These are phyloP conservation scores for Scolopax mira DNA, from an alignment of 2,113 vertebrate species.

Conservation along the genomic window DNA sequence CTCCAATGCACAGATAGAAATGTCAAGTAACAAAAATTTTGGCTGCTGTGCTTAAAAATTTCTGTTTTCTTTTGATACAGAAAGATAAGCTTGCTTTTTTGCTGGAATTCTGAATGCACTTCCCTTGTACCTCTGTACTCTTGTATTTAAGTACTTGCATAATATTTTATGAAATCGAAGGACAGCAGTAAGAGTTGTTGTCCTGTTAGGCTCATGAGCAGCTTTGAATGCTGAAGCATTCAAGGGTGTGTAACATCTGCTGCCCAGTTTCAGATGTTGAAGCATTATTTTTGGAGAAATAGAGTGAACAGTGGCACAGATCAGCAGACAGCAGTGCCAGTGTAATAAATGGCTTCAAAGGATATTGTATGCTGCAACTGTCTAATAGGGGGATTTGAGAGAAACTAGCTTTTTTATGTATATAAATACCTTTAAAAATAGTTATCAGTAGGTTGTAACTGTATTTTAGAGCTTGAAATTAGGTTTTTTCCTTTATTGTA, in stretches of 20 bases:
- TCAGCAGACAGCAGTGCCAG: background rate
- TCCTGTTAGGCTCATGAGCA: fast-evolving
- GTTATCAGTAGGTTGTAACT: background rate
- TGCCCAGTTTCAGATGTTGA: background rate
- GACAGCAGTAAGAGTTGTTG: background rate
- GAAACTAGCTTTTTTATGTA: background rate
- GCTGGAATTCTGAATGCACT: background rate
- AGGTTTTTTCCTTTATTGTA: background rate
- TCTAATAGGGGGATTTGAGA: background rate
- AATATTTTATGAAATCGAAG: background rate
- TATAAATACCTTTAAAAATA: background rate
- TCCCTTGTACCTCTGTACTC: background rate
- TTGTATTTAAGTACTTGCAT: background rate
- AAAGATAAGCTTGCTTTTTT: background rate
- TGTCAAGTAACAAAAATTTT: background rate
- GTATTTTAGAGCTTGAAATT: background rate
- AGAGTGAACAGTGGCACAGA: background rate
- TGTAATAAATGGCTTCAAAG: background rate
- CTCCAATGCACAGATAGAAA: background rate
- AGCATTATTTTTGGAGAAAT: background rate
- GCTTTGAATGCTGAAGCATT: background rate
- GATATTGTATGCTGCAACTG: background rate
- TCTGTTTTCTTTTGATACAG: background rate
- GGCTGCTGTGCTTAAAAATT: background rate
- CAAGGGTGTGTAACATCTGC: background rate